Evolutionary conservation across 2,797 vertebrate species (phyloP).

Genomic region (Chrosomus eos): DNA sequence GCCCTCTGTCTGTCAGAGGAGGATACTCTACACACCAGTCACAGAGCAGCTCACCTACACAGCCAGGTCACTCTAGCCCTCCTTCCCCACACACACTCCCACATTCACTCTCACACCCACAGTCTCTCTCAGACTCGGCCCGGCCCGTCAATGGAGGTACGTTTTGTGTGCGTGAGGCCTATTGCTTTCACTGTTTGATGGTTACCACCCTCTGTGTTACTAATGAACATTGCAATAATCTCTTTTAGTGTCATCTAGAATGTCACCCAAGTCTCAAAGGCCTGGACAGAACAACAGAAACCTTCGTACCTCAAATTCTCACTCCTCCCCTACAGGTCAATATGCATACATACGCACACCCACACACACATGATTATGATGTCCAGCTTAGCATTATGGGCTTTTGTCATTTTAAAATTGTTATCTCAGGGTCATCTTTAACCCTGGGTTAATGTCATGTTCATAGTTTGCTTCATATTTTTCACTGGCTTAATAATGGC

Average conservation of each 20-base stretch:
- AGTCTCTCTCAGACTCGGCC: slow-evolving; percentile 61
- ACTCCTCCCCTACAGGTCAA: slow-evolving; percentile 67
- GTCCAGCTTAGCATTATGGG: background rate
- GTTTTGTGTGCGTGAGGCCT: background rate
- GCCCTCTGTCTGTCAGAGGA: slow-evolving; percentile 67
- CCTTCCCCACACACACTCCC: slow-evolving; percentile 60
- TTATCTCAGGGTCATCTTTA: background rate
- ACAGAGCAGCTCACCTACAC: slow-evolving; percentile 67
- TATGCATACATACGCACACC: background rate
- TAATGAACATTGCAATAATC: background rate
- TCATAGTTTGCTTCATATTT: background rate
- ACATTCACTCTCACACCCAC: slow-evolving; percentile 72
- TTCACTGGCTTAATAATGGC: background rate
- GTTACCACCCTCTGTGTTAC: background rate
- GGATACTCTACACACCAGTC: slow-evolving; percentile 70
- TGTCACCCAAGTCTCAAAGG: slow-evolving; percentile 85
- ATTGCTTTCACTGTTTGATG: background rate
- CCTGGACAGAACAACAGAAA: slow-evolving; percentile 77
- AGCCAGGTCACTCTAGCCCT: slow-evolving; percentile 48
- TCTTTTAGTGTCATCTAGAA: slow-evolving; percentile 80
- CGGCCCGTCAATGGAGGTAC: slow-evolving; percentile 74
- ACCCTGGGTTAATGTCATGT: background rate
- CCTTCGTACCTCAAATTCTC: slow-evolving; percentile 72
- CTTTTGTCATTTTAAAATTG: background rate
- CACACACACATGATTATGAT: background rate